phyloP scores from a whole-genome alignment of 2,888 invertebrate genomes.

The Standfussiana lucernea region DNA sequence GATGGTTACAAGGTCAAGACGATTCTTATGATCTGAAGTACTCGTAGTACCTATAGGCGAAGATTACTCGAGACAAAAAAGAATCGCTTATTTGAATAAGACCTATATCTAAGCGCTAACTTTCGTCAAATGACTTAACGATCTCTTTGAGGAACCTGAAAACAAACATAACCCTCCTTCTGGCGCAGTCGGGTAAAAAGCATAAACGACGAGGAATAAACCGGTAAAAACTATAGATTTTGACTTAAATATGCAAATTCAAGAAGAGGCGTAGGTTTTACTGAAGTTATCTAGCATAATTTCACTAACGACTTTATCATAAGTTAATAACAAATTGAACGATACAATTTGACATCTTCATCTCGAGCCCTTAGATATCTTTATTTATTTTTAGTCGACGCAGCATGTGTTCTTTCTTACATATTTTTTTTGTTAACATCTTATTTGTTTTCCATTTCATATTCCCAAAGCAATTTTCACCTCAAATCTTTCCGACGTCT shows the following conservation, averaged over 20 bases:
- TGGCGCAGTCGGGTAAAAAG: too few relatives aligned
- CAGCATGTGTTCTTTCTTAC: background rate
- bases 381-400: background rate
- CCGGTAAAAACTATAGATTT: constrained; percentile 4
- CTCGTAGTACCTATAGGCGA: background rate
- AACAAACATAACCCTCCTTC: too few relatives aligned
- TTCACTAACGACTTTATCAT: constrained; percentile 8
- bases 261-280: background rate
- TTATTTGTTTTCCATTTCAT: background rate
- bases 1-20: background rate
- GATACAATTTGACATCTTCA: background rate
- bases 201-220: background rate
- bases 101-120: background rate
- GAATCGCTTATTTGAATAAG: background rate
- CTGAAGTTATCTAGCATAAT: constrained; percentile 18
- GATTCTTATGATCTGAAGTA: too few relatives aligned
- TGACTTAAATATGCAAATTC: constrained; percentile 31
- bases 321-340: background rate
- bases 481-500: background rate
- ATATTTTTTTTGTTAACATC: background rate
- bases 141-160: background rate
- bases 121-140: constrained; percentile 7
- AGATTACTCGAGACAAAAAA: background rate
- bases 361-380: background rate
- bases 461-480: background rate